These are phyloP conservation scores for Spodoptera littoralis DNA, from an alignment of 2,888 invertebrate species.

Conservation along the genomic window DNA sequence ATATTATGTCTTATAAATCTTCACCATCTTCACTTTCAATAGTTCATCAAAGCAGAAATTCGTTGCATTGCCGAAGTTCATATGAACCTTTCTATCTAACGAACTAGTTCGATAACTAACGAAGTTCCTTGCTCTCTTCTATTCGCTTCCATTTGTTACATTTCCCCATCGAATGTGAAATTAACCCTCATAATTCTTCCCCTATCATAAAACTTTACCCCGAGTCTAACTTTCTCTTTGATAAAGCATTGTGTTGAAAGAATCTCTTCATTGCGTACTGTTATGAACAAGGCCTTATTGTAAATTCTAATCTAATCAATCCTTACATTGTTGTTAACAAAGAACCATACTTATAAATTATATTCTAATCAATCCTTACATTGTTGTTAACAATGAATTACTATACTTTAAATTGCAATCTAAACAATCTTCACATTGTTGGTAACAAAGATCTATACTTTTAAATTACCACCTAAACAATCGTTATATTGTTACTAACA, in stretches of 20 bases:
- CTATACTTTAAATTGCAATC: no score
- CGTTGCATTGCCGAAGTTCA: constrained; percentile 11
- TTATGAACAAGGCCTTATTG: no score
- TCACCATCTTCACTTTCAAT: no score
- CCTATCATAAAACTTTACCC: constrained; percentile 4
- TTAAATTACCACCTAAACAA: no score
- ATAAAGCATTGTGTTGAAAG: constrained; percentile 2
- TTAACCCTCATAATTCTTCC: constrained; percentile 19
- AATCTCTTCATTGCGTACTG: constrained; percentile 5
- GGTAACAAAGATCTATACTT: no score
- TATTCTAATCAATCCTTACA: no score
- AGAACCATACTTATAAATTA: no score
- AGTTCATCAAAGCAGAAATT: neutral
- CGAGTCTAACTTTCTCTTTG: constrained; percentile 9
- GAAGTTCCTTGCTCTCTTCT: constrained; percentile 6
- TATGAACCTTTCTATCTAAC: constrained; percentile 11
- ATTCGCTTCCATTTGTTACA: constrained; percentile 15
- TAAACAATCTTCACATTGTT: no score
- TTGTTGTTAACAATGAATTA: no score
- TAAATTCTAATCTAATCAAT: no score
- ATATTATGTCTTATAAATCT: neutral
- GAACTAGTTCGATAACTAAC: constrained; percentile 15
- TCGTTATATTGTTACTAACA: no score
- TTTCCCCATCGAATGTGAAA: constrained; percentile 14
- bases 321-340: no score